These are phyloP conservation scores for Tenualosa thibaudeaui DNA, from an alignment of 2,797 vertebrate species.

Conservation along the genomic window DNA sequence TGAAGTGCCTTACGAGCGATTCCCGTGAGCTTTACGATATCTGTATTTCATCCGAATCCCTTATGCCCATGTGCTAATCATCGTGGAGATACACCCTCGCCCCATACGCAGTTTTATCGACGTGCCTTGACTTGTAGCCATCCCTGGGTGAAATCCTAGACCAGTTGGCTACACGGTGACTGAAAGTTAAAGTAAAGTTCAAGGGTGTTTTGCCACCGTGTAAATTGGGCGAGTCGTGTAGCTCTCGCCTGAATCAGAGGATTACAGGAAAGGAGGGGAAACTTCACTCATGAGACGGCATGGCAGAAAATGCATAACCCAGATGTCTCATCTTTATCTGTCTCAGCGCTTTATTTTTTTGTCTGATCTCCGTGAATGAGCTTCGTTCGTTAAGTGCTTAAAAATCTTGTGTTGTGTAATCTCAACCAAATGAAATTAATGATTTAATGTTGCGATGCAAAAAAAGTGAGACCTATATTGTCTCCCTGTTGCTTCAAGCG, in stretches of 20 bases:
- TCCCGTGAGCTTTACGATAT: too few species aligned
- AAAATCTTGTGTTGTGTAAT: neutral
- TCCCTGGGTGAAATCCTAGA: neutral
- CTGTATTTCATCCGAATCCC: neutral
- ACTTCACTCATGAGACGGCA: conserved; percentile 42
- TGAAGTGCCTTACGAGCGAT: too few species aligned
- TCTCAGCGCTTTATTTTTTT: neutral
- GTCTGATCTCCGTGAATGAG: neutral
- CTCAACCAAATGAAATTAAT: neutral
- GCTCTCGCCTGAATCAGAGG: neutral
- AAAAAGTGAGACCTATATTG: neutral
- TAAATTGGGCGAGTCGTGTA: neutral
- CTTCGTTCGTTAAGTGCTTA: too few species aligned
- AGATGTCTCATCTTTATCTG: conserved; percentile 54
- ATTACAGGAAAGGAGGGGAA: neutral
- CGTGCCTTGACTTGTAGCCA: neutral
- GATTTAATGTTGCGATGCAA: neutral
- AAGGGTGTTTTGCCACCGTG: neutral
- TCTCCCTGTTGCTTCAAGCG: neutral
- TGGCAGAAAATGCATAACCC: conserved; percentile 59
- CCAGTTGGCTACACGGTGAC: too few species aligned
- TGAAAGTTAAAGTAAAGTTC: neutral
- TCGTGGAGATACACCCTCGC: neutral
- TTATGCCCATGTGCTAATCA: too few species aligned
- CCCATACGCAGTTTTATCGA: too few species aligned